A percentile compares a stretch with the other conserved stretches of the same genome.
Evolutionary conservation across 2,888 invertebrate genomes (phyloP).

Genomic region (Augochlorella aurata): DNA sequence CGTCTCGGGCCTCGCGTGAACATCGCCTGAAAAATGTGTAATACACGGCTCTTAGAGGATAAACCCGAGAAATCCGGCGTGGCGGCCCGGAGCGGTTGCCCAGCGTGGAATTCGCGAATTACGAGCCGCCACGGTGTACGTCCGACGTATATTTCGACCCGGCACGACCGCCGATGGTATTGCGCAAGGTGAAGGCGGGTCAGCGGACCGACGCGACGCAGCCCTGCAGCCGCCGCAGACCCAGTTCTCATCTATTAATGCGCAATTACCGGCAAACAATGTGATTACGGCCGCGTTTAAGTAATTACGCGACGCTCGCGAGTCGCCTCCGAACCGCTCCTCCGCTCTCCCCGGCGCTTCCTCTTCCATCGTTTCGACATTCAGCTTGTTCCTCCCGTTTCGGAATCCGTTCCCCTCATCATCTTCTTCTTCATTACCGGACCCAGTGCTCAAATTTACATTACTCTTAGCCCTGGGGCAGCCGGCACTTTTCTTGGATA

Average conservation of each 20-base stretch:
- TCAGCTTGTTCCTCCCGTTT: slow-evolving; percentile 30
- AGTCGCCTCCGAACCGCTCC: slow-evolving; percentile 36
- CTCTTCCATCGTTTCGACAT: slow-evolving; percentile 45
- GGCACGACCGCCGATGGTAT: slow-evolving; percentile 54
- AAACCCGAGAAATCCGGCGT: slow-evolving; percentile 51
- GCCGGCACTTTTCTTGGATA: background rate
- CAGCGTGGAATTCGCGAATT: slow-evolving; percentile 64
- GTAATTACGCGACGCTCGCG: slow-evolving; percentile 70
- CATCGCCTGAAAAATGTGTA: slow-evolving; percentile 57
- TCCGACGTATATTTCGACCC: slow-evolving; percentile 62
- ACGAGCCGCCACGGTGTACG: slow-evolving; percentile 33
- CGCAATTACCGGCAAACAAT: slow-evolving; percentile 77
- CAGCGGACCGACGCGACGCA: slow-evolving; percentile 51
- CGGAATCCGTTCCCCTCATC: slow-evolving; percentile 3
- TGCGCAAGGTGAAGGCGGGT: slow-evolving; percentile 67
- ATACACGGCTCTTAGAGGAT: slow-evolving; percentile 63
- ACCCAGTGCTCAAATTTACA: background rate
- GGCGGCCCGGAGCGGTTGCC: slow-evolving; percentile 53
- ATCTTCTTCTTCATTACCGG: background rate
- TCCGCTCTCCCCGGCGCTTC: slow-evolving; percentile 40
- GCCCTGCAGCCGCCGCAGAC: slow-evolving; percentile 63
- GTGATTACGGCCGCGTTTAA: slow-evolving; percentile 75
- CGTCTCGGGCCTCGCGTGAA: slow-evolving; percentile 58
- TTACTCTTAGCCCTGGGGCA: no score
- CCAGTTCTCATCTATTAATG: slow-evolving; percentile 79